Evolutionary conservation across 1,140 invertebrate species (phyloP).

Genomic region (Drosophila varians): DNA sequence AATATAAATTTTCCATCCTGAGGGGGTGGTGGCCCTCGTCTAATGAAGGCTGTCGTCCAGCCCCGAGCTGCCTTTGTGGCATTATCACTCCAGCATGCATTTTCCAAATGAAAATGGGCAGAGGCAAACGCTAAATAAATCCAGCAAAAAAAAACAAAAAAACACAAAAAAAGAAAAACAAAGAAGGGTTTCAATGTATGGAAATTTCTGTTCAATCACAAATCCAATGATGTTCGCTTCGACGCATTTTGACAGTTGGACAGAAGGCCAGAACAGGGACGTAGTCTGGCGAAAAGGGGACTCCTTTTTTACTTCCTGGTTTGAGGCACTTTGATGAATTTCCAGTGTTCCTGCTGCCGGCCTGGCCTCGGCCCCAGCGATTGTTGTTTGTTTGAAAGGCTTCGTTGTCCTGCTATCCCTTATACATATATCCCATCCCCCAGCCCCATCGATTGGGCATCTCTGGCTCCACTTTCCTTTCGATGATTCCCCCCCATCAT

Average conservation of each 20-base stretch:
- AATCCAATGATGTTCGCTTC: conserved; percentile 83
- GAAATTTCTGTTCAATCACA: conserved; percentile 82
- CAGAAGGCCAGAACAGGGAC: conserved; percentile 29
- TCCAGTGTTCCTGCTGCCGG: conserved; percentile 18
- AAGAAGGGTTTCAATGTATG: conserved; percentile 70
- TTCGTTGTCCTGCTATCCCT: conserved; percentile 35
- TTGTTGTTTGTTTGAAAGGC: conserved; percentile 77
- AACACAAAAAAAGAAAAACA: neutral
- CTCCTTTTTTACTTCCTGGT: neutral
- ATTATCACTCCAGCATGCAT: conserved; percentile 81
- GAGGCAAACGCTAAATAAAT: neutral
- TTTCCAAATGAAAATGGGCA: conserved; percentile 69
- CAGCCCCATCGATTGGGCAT: conserved; percentile 12
- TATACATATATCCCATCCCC: neutral
- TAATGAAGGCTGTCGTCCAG: conserved; percentile 61
- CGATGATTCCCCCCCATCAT: conserved; percentile 15
- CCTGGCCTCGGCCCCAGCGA: conserved; percentile 13
- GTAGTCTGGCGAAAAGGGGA: neutral
- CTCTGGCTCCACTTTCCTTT: conserved; percentile 33
- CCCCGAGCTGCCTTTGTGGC: conserved; percentile 14
- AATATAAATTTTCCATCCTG: conserved; percentile 72
- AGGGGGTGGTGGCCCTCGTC: conserved; percentile 10
- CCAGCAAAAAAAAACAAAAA: neutral
- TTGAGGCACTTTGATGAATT: conserved; percentile 70
- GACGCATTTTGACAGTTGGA: conserved; percentile 83